These are phyloP conservation scores for Spodoptera frugiperda DNA, from an alignment of 1,140 invertebrate species.

Conservation along the genomic window DNA sequence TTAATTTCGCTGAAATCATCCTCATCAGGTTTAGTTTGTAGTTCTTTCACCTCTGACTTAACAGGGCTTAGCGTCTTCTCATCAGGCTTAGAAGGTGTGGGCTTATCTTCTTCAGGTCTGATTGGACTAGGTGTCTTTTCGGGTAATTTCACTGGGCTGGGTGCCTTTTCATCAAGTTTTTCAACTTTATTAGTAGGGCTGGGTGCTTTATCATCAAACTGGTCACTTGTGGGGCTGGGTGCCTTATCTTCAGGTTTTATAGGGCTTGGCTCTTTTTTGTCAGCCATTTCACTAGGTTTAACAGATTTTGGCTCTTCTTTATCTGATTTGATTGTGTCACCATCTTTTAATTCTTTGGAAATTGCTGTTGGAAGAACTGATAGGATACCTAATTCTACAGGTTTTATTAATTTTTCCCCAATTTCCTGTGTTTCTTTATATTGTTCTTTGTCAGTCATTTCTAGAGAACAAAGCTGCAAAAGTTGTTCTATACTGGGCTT, in stretches of 20 bases:
- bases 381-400: background rate
- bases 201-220: background rate
- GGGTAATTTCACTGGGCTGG: slow-evolving; percentile 13
- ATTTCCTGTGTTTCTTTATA: no score
- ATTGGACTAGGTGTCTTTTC: slow-evolving; percentile 20
- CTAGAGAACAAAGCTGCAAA: background rate
- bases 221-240: slow-evolving; percentile 7
- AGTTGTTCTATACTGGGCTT: slow-evolving; percentile 10
- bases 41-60: background rate
- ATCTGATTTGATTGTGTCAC: background rate
- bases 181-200: background rate
- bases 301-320: background rate
- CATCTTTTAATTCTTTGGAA: no score
- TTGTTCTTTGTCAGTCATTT: background rate
- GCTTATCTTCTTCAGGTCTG: background rate
- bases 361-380: background rate
- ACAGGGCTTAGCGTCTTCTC: background rate
- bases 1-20: background rate
- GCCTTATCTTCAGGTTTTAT: slow-evolving; percentile 32
- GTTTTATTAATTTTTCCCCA: background rate
- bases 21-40: background rate
- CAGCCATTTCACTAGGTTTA: background rate
- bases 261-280: background rate
- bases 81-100: background rate
- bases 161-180: slow-evolving; percentile 30